Conservation (phyloP, 2,113 vertebrate species). For the Dipodomys merriami region DNA sequence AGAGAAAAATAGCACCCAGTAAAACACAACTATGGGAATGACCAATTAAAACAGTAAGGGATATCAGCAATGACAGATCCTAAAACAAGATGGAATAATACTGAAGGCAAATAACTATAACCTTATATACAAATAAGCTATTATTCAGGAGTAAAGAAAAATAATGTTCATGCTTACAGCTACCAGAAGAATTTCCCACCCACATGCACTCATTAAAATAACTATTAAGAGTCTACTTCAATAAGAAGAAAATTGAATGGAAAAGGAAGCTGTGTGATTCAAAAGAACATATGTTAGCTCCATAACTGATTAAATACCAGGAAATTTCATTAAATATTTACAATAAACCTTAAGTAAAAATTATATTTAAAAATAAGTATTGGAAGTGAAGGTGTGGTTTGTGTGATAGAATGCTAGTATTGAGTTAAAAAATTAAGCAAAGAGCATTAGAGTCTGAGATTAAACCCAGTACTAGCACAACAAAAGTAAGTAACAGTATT, state of each 20-base stretch:
- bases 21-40: not conserved
- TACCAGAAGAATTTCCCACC: slow-evolving; percentile 50
- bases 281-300: not conserved
- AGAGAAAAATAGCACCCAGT: not conserved
- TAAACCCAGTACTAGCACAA: too few species aligned
- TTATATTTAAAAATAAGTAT: not conserved
- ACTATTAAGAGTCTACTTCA: slow-evolving; percentile 36
- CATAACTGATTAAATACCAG: not conserved
- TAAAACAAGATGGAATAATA: not conserved
- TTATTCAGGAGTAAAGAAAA: not conserved
- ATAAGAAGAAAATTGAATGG: not conserved
- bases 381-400: too few species aligned
- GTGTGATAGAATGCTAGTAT: too few species aligned
- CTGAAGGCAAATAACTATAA: not conserved
- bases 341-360: not conserved
- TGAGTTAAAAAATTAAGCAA: too few species aligned
- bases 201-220: slow-evolving; percentile 26
- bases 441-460: too few species aligned
- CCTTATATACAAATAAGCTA: not conserved
- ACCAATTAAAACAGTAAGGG: not conserved
- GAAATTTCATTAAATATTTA: slow-evolving; percentile 26
- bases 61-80: not conserved
- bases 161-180: not conserved
- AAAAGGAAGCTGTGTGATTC: not conserved
- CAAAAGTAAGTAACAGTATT: not conserved